Conservation (phyloP, 2,797 vertebrate species). For the Anableps anableps region DNA sequence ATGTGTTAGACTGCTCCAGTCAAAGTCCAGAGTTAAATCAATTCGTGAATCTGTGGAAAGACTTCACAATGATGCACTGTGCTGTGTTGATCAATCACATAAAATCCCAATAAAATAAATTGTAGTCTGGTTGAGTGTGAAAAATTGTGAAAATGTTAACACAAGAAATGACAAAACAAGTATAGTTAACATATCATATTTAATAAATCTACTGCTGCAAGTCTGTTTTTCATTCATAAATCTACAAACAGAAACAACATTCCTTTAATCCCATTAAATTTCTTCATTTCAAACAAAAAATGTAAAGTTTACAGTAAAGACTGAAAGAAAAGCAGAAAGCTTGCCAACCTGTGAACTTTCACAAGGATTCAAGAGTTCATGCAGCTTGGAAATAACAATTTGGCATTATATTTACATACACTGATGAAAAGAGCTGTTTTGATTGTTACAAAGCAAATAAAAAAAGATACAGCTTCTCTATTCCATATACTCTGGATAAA, state of each 20-base stretch:
- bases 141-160: constrained; percentile 22
- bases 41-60: not conserved
- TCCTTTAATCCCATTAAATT: constrained; percentile 6
- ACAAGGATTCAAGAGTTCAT: constrained; percentile 41
- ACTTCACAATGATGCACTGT: not conserved
- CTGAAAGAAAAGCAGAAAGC: constrained; percentile 34
- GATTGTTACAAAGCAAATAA: constrained; percentile 28
- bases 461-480: constrained; percentile 18
- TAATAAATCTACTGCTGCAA: constrained; percentile 55
- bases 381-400: constrained; percentile 37
- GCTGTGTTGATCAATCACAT: not conserved
- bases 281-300: constrained; percentile 19
- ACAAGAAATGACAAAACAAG: constrained; percentile 34
- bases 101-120: not conserved
- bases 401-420: constrained; percentile 24
- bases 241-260: constrained; percentile 46
- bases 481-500: constrained; percentile 40
- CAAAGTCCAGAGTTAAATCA: not conserved
- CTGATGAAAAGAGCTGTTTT: constrained; percentile 31
- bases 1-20: not conserved
- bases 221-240: constrained; percentile 36
- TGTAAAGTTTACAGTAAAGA: constrained; percentile 30
- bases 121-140: not conserved
- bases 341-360: not conserved
- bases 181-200: constrained; percentile 48